A percentile compares a stretch with the other conserved stretches of the same genome.
Evolutionary conservation across 2,888 invertebrate genomes (phyloP).

Genomic region (Andrena hattorfiana): DNA sequence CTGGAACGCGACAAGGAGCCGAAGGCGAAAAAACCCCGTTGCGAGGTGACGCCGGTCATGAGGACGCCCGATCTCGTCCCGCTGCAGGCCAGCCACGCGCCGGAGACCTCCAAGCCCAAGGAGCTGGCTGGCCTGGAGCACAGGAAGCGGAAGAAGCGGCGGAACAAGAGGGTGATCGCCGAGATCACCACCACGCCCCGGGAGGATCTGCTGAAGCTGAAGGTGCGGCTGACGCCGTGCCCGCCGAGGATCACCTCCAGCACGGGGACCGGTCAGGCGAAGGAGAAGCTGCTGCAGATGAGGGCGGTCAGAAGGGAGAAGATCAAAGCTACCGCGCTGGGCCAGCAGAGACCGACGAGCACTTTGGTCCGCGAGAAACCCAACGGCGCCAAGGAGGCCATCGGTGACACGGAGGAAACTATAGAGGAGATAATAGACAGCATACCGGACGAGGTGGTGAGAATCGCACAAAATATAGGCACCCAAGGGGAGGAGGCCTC

Average conservation of each 20-base stretch:
- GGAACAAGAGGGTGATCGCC: conserved; percentile 81
- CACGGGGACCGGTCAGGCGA: conserved; percentile 63
- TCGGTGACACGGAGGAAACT: conserved; percentile 72
- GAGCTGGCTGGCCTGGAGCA: conserved; percentile 77
- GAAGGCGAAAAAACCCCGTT: conserved; percentile 80
- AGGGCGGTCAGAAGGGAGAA: conserved; percentile 77
- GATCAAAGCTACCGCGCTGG: conserved; percentile 62
- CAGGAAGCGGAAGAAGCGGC: conserved; percentile 77
- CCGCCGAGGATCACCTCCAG: conserved; percentile 78
- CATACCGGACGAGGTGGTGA: conserved; percentile 78
- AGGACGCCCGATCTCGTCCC: conserved; percentile 73
- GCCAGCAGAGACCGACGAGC: conserved; percentile 54
- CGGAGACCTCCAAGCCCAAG: conserved; percentile 62
- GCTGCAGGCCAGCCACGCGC: conserved; percentile 52
- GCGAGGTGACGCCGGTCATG: conserved; percentile 81
- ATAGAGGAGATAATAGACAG: conserved; percentile 79
- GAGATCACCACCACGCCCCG: conserved; percentile 81
- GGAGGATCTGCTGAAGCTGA: conserved; percentile 80
- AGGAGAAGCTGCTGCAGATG: conserved; percentile 77
- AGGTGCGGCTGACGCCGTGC: conserved; percentile 79
- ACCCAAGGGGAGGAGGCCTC: conserved; percentile 40
- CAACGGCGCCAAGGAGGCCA: conserved; percentile 21
- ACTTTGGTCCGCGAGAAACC: conserved; percentile 51
- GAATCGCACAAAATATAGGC: conserved; percentile 74
- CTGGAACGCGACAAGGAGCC: conserved; percentile 72